Evolutionary conservation across 2,797 vertebrate genomes (phyloP), one percentile per base, ranked within the genome.

Genomic region (Toxotes lorentzi): DNA sequence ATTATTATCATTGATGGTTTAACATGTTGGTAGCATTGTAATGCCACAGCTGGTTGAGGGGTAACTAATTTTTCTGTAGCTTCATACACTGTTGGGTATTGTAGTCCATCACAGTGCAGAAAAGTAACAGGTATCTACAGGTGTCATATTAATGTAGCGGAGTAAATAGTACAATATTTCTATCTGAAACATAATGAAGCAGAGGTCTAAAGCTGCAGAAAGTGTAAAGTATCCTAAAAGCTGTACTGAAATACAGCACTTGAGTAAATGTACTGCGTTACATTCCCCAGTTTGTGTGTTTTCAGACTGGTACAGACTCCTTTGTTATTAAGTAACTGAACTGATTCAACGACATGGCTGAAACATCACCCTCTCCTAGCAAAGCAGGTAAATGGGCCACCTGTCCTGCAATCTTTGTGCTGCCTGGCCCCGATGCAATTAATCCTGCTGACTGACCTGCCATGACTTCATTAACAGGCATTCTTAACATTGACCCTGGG

Each of bases 391-490:
- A 86, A 53, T 34, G 65, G 75, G 74, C 88, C 87, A 84, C 73
- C 77, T 81, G 73, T 88, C 73, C 67, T 19, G 50, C 60, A 86
- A 43, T 64, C 56, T 64, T 50, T 77, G 51, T 79, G 50, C 73
- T 14, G 2, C 73, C 41, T 79, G 79, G 82, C 61, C 84, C 78
- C 88, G 59, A 88, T 91, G 78, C 83, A 81, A 83, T 85, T 93
- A 93, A 91, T 92, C 91, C 83, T 65, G 68, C 78, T 76, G 74
- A 79, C 81, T 87, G 88, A 89, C 87, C 87, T 61, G 70, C 68
- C 60, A 13, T 68, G 75, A 88, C 88, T 93, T 90, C 88, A 88
- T 91, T 91, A 92, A 79, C 47, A 62, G 48, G 38, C 51, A 47
- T 70, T 89, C 82, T 86, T 84, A 83, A 86, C 72, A 73, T 80